Percentiles rank a stretch among this genome's conserved stretches.
Conservation (phyloP, 2,113 vertebrate genomes). For the Piprites chloris region DNA sequence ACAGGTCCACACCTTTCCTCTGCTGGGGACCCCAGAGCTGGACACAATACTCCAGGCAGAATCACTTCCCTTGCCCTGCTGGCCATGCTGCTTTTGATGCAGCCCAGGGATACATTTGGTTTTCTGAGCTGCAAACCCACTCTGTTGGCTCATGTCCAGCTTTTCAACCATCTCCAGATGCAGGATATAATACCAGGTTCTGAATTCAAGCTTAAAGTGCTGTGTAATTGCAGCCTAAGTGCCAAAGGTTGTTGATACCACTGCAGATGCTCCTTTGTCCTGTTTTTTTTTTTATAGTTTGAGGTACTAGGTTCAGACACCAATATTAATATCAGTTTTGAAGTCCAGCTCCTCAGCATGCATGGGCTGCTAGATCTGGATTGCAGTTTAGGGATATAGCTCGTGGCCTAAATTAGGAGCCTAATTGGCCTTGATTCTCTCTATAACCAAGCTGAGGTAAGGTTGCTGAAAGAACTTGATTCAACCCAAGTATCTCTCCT, state of each 20-base stretch:
- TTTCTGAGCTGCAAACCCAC: neutral
- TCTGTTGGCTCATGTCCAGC: neutral
- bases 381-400: neutral
- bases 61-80: neutral
- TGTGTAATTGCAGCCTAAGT: rapidly evolving
- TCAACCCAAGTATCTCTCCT: neutral
- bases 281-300: neutral
- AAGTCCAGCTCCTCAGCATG: neutral
- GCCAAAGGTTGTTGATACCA: neutral
- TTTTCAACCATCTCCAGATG: neutral
- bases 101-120: neutral
- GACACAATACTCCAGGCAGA: neutral
- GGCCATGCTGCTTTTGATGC: neutral
- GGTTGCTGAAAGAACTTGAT: neutral
- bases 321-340: neutral
- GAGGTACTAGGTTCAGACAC: neutral
- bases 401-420: neutral
- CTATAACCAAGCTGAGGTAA: neutral
- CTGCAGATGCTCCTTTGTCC: neutral
- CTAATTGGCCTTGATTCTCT: neutral
- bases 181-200: neutral
- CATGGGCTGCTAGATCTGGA: neutral
- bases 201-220: neutral
- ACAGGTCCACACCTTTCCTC: neutral
- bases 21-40: too few relatives aligned